Base-by-base conservation (phyloP, 1,140 invertebrate species). In the Sitobion miscanthi region DNA sequence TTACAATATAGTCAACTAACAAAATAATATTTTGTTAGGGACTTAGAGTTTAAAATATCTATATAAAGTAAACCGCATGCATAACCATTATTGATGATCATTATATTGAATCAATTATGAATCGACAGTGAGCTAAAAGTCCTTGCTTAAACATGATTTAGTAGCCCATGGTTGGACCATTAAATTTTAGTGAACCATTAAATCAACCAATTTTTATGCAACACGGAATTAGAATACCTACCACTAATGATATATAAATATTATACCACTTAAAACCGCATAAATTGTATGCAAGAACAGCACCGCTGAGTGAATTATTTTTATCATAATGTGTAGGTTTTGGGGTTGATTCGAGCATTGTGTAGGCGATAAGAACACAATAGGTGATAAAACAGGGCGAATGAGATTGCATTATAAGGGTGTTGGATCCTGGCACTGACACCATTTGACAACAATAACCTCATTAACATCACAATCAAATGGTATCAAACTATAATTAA, bases 401-500 rank as follows among this genome's bases (percentile, higher is more conserved):
- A 52, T 52, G 47, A 85, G n/a, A 86, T 30, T 85, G 77, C 57
- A 86, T 85, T 93, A 35, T n/a, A 45, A 85, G 91, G 82, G 91
- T 86, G 82, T 83, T 52, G 91, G 52, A 86, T 92, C 69, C 91
- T 86, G 91, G 52, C 91, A 21, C 91, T 93, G 91, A 86, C 91
- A 92, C 91, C 91, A 82, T 92, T 57, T 52, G 49, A 93, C 77
- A 86, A 93, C 91, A 93, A 93, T 93, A 86, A 86, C 91, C 91
- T 93, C 91, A 93, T 93, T 93, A 93, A 86, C 91, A 93, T 93
- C 23, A 93, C 82, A 93, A 93, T 93, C 35, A 38, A 93, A 42
- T 85, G 91, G 91, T 93, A 93, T 85, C 91, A 30, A 86, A 93
- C 91, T 57, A 93, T 93, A 93, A 93, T 93, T 93, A 93, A 93